Percentiles rank a stretch among this genome's conserved stretches.
phyloP scores from a whole-genome alignment of 1,140 invertebrate genomes.

The Drosophila erecta region DNA sequence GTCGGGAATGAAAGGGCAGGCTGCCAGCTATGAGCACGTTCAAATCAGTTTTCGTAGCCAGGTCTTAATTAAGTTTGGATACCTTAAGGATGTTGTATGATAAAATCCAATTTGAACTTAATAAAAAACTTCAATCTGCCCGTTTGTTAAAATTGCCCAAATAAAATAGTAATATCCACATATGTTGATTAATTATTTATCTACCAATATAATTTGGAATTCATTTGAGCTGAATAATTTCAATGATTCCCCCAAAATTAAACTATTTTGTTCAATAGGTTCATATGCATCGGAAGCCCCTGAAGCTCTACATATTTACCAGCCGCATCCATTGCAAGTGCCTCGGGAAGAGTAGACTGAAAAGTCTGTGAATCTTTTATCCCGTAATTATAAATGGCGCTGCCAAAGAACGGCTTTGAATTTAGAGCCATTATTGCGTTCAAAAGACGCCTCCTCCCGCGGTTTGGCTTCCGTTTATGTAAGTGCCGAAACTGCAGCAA shows the following conservation, averaged over 20 bases:
- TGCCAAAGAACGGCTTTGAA: constrained; percentile 39
- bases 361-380: constrained; percentile 8
- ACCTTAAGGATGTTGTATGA: background rate
- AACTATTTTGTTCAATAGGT: too few relatives aligned
- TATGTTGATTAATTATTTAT: too few relatives aligned
- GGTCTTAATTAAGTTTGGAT: constrained; percentile 32
- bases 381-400: constrained; percentile 25
- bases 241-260: too few relatives aligned
- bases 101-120: constrained; percentile 6
- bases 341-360: background rate
- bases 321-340: background rate
- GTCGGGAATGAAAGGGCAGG: background rate
- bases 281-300: too few relatives aligned
- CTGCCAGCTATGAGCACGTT: background rate
- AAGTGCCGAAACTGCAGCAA: constrained; percentile 37
- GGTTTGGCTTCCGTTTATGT: constrained; percentile 14
- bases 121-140: too few relatives aligned
- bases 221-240: too few relatives aligned
- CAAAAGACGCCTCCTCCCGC: background rate
- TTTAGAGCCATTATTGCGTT: constrained; percentile 18
- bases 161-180: background rate
- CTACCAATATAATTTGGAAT: too few relatives aligned
- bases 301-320: background rate
- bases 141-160: background rate
- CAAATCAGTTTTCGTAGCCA: constrained; percentile 4